These are phyloP conservation scores for Apotomis turbidana DNA, from an alignment of 2,888 invertebrate genomes.

Conservation along the genomic window DNA sequence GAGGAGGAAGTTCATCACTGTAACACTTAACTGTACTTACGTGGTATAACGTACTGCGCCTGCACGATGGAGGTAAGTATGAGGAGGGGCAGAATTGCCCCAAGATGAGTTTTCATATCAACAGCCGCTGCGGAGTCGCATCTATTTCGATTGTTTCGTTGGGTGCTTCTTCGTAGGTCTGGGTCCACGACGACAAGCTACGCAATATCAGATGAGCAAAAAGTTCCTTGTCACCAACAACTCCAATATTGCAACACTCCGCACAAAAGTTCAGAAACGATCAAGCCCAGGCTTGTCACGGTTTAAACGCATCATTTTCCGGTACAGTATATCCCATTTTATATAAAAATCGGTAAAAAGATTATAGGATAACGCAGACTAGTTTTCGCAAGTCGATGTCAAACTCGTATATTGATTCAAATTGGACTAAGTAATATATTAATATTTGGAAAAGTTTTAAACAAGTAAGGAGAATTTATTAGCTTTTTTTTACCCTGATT, in stretches of 20 bases:
- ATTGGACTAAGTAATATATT: too few species aligned
- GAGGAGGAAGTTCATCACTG: background rate
- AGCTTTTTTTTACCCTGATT: too few species aligned
- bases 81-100: slow-evolving; percentile 62
- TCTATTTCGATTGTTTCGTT: slow-evolving; percentile 53
- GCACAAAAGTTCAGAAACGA: slow-evolving; percentile 6
- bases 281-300: background rate
- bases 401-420: too few species aligned
- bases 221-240: background rate
- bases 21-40: slow-evolving; percentile 60
- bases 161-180: slow-evolving; percentile 32
- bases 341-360: too few species aligned
- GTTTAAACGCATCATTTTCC: background rate
- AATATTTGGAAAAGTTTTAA: too few species aligned
- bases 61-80: slow-evolving; percentile 52
- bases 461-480: too few species aligned
- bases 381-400: too few species aligned
- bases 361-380: too few species aligned
- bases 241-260: slow-evolving; percentile 20
- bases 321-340: too few species aligned
- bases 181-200: slow-evolving; percentile 16
- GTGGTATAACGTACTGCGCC: slow-evolving; percentile 55
- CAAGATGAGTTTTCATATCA: slow-evolving; percentile 62
- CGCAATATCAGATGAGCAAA: slow-evolving; percentile 6
- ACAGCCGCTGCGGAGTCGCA: slow-evolving; percentile 51